Percentiles rank a stretch among this genome's conserved stretches.
These are phyloP conservation scores for Pangasianodon gigas DNA, from an alignment of 2,113 vertebrate species.

Conservation along the genomic window DNA sequence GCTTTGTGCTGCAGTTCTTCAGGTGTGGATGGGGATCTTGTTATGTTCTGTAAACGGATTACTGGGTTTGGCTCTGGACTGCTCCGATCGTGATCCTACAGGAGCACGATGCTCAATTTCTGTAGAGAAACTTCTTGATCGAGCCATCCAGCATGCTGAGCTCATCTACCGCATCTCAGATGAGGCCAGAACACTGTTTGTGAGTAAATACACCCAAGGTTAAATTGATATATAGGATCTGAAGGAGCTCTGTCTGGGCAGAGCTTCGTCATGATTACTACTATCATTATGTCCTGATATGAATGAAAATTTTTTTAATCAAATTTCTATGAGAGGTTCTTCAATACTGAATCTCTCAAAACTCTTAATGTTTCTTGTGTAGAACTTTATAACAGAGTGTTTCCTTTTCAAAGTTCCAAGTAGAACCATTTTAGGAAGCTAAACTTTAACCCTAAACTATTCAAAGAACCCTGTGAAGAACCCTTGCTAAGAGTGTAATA, in stretches of 20 bases:
- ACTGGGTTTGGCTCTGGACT: slow-evolving; percentile 42
- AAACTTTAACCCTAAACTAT: background rate
- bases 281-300: background rate
- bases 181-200: slow-evolving; percentile 56
- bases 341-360: background rate
- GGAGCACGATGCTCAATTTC: slow-evolving; percentile 46
- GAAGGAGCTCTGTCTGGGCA: background rate
- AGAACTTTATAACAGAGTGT: background rate
- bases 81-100: slow-evolving; percentile 25
- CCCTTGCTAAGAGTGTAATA: background rate
- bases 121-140: slow-evolving; percentile 58
- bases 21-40: slow-evolving; percentile 48
- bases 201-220: slow-evolving; percentile 42
- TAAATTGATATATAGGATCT: background rate
- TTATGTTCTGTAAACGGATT: slow-evolving; percentile 32
- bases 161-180: slow-evolving; percentile 59
- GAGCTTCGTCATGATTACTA: background rate
- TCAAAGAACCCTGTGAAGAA: background rate
- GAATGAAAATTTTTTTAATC: background rate
- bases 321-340: background rate
- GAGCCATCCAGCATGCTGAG: slow-evolving; percentile 58
- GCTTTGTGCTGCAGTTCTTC: slow-evolving; percentile 40
- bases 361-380: background rate
- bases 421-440: background rate
- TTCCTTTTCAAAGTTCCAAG: background rate